Conservation (phyloP, 2,888 invertebrate genomes). For the Drosophila mayaguana region DNA sequence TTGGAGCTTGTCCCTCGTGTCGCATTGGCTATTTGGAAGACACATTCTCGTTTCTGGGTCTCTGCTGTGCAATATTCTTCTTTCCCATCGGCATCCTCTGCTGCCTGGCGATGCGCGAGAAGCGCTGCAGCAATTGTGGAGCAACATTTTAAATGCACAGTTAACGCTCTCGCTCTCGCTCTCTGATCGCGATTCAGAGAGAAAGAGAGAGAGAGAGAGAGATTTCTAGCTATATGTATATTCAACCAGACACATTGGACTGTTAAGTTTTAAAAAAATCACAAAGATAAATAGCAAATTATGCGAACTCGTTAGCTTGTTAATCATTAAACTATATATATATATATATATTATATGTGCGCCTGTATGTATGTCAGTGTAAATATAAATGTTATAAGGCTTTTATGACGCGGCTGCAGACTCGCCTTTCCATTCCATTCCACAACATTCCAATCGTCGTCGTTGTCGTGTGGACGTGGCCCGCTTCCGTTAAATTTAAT, state of each 20-base stretch:
- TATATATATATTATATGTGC: constrained; percentile 18
- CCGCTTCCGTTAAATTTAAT: constrained; percentile 73
- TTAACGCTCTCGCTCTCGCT: neutral
- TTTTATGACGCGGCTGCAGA: constrained; percentile 1
- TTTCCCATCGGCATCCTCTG: constrained; percentile 95
- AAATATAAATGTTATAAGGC: constrained; percentile 28
- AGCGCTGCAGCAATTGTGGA: constrained; percentile 94
- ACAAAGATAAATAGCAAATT: constrained; percentile 30
- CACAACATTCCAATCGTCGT: constrained; percentile 34
- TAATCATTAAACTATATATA: constrained; percentile 56
- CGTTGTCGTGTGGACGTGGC: constrained; percentile 38
- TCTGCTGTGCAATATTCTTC: constrained; percentile 88
- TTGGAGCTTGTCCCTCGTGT: constrained; percentile 95
- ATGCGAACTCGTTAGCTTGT: constrained; percentile 48
- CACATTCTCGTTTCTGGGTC: constrained; percentile 93
- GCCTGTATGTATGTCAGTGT: constrained; percentile 21
- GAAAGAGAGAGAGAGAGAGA: neutral
- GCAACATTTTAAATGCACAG: constrained; percentile 87
- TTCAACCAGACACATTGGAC: constrained; percentile 29
- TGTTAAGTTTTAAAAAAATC: constrained; percentile 34
- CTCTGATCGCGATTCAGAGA: neutral
- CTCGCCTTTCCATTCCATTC: constrained; percentile 17
- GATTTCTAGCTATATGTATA: constrained; percentile 11
- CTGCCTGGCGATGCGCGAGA: constrained; percentile 93
- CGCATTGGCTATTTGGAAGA: constrained; percentile 94